Percentiles rank a stretch among this genome's conserved stretches.
Evolutionary conservation across 2,113 vertebrate species (phyloP).

Genomic region (Athene noctua): DNA sequence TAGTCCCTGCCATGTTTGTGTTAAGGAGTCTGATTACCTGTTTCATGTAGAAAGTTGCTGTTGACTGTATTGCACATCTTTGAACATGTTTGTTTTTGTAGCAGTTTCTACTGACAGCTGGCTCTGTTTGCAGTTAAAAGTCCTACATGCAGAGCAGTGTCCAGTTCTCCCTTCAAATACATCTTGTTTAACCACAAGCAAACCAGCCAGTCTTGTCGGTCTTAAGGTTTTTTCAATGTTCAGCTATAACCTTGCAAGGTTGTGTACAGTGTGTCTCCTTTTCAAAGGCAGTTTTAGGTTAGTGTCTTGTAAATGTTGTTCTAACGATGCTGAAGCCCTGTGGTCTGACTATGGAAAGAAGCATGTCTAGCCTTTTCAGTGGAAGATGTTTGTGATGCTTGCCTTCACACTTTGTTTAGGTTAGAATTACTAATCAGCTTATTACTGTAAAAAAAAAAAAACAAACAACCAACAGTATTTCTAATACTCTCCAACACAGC

Average conservation of each 20-base stretch:
- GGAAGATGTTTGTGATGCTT: not conserved
- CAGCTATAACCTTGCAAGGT: not conserved
- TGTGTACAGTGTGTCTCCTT: not conserved
- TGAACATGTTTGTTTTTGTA: not conserved
- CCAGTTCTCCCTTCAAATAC: not conserved
- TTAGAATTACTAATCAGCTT: not conserved
- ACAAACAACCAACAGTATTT: too few relatives aligned
- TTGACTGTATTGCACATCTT: not conserved
- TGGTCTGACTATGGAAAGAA: not conserved
- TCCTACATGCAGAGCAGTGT: not conserved
- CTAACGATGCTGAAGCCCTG: not conserved
- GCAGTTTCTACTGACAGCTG: not conserved
- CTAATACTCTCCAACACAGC: not conserved
- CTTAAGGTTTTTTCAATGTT: not conserved
- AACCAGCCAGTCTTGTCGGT: not conserved
- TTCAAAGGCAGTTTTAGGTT: not conserved
- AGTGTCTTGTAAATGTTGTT: not conserved
- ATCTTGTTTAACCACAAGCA: too few relatives aligned
- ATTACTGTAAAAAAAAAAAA: not conserved
- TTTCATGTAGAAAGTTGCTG: not conserved
- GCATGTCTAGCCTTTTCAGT: not conserved
- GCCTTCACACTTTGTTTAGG: not conserved
- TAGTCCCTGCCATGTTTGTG: not conserved
- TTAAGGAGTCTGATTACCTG: not conserved
- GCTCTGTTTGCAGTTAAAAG: accelerated